phyloP scores from a whole-genome alignment of 2,113 vertebrate species.

The Panurus biarmicus region DNA sequence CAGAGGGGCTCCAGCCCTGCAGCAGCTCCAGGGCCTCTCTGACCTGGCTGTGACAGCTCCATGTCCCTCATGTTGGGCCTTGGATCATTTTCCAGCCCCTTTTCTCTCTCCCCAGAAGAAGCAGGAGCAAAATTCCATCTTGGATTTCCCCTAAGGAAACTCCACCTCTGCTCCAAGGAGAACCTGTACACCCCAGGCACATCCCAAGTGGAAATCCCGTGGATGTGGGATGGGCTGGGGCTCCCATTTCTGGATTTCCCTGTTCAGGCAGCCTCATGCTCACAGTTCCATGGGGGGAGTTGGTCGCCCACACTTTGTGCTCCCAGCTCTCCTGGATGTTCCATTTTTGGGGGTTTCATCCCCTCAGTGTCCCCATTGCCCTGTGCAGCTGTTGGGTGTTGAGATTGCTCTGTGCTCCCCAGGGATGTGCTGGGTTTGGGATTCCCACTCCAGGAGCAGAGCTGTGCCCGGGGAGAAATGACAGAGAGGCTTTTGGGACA shows the following conservation, averaged over 20 bases:
- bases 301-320: not conserved
- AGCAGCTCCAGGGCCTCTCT: rapidly evolving
- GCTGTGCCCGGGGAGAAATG: not conserved
- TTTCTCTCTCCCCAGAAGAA: not conserved
- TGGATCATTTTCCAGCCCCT: not conserved
- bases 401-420: rapidly evolving
- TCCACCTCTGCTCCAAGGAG: not conserved
- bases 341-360: not conserved
- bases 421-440: not conserved
- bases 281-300: not conserved
- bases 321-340: not conserved
- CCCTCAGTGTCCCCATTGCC: not conserved
- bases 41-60: not conserved
- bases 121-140: not conserved
- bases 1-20: not conserved
- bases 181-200: not conserved
- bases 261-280: not conserved
- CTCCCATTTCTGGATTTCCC: not conserved
- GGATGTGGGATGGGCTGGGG: rapidly evolving
- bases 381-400: rapidly evolving
- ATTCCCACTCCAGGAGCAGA: not conserved
- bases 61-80: not conserved
- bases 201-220: rapidly evolving
- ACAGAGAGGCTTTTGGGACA: no score
- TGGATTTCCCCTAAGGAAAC: not conserved